phyloP scores from a whole-genome alignment of 1,140 invertebrate species.

The Drosophila fuyamai region DNA sequence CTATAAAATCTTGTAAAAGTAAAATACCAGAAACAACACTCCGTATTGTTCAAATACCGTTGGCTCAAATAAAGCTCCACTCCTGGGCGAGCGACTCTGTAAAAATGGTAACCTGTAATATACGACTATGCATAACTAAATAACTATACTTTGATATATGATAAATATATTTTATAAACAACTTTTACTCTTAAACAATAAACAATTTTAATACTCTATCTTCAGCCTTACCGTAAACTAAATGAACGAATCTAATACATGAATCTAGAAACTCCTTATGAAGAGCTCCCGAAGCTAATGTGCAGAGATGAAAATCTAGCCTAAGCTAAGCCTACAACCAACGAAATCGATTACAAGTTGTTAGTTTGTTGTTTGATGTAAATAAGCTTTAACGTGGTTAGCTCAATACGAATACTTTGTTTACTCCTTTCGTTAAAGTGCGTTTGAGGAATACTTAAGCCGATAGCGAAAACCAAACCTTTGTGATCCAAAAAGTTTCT shows the following conservation, averaged over 20 bases:
- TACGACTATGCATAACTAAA: conserved; percentile 62
- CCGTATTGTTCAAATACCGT: conserved; percentile 56
- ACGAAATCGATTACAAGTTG: conserved; percentile 58
- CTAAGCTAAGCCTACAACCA: conserved; percentile 52
- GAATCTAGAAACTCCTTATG: conserved; percentile 33
- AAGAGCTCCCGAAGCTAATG: conserved; percentile 24
- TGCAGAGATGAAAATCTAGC: conserved; percentile 32
- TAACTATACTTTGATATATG: conserved; percentile 80
- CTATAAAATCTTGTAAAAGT: conserved; percentile 17
- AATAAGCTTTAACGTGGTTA: conserved; percentile 74
- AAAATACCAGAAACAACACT: conserved; percentile 23
- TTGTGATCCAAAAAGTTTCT: conserved; percentile 83
- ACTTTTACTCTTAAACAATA: conserved; percentile 79
- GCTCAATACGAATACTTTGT: conserved; percentile 55
- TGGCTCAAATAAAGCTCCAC: conserved; percentile 58
- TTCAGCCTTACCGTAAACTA: conserved; percentile 72
- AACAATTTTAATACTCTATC: conserved; percentile 79
- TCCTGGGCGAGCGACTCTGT: conserved; percentile 46
- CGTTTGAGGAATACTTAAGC: conserved; percentile 30
- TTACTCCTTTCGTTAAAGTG: conserved; percentile 56
- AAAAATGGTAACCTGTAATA: conserved; percentile 71
- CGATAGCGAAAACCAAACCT: conserved; percentile 56
- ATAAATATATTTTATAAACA: conserved; percentile 81
- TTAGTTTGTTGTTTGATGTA: conserved; percentile 73
- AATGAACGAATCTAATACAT: conserved; percentile 33